Percentiles rank a stretch among this genome's conserved stretches.
These are phyloP conservation scores for Amblyopsis hoosieri DNA, from an alignment of 2,797 vertebrate genomes.

Conservation along the genomic window DNA sequence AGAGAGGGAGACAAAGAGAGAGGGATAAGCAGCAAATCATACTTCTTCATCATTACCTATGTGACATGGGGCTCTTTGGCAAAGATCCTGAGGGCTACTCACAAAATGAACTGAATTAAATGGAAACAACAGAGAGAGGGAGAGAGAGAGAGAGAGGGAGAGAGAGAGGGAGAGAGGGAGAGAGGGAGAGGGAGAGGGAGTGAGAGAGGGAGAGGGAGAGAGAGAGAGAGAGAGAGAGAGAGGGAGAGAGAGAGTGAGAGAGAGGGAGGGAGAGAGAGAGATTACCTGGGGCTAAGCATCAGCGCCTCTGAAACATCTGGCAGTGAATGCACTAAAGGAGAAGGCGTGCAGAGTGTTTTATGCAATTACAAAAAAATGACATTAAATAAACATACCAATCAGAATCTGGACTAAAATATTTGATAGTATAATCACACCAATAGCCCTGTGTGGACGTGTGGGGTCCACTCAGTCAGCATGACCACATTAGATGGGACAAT, in stretches of 20 bases:
- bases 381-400: too few relatives aligned
- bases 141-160: conserved; percentile 5
- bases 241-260: conserved; percentile 1
- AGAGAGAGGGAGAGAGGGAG: background rate
- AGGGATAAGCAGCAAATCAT: too few relatives aligned
- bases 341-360: background rate
- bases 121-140: background rate
- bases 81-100: too few relatives aligned
- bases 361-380: too few relatives aligned
- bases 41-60: too few relatives aligned
- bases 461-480: too few relatives aligned
- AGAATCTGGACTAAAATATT: too few relatives aligned
- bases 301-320: too few relatives aligned
- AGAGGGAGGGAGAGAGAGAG: background rate
- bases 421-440: too few relatives aligned
- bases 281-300: too few relatives aligned
- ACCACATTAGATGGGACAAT: too few relatives aligned
- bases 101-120: background rate
- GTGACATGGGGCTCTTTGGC: background rate
- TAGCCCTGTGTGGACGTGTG: too few relatives aligned
- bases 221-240: conserved; percentile 10
- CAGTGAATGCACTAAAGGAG: background rate
- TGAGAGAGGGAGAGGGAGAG: background rate
- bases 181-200: background rate
- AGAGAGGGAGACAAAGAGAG: background rate